Percentiles rank a stretch among this genome's conserved stretches.
Evolutionary conservation across 2,113 vertebrate species (phyloP).

Genomic region (Myotis davidii): DNA sequence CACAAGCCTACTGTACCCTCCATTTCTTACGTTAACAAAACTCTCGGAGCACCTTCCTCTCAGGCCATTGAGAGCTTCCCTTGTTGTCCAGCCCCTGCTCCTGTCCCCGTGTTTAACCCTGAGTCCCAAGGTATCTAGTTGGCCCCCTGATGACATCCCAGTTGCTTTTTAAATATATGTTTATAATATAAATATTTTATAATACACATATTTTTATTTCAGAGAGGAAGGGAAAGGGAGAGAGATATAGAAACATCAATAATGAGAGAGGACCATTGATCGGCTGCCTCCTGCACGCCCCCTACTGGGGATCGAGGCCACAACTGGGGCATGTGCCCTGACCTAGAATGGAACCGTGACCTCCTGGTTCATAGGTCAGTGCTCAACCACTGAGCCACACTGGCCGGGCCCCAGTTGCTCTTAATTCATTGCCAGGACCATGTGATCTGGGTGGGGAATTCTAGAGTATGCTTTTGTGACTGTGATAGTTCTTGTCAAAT

Average conservation of each 20-base stretch:
- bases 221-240: no score
- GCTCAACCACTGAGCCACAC: no score
- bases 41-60: not conserved
- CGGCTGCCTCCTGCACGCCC: no score
- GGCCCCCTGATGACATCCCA: not conserved
- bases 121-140: not conserved
- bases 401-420: not conserved
- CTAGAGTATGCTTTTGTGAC: not conserved
- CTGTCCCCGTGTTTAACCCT: not conserved
- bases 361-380: no score
- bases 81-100: rapidly evolving
- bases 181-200: no score
- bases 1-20: not conserved
- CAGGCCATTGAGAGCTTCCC: rapidly evolving
- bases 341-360: no score
- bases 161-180: not conserved
- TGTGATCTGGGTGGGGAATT: not conserved
- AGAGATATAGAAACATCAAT: no score
- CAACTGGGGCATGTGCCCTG: no score
- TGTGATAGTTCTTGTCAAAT: not conserved
- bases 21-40: not conserved
- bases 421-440: not conserved
- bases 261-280: no score
- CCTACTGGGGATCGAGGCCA: no score
- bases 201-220: no score